Conservation (phyloP, 92 coral and sea anemone genomes). For the Parazoanthus swiftii region DNA sequence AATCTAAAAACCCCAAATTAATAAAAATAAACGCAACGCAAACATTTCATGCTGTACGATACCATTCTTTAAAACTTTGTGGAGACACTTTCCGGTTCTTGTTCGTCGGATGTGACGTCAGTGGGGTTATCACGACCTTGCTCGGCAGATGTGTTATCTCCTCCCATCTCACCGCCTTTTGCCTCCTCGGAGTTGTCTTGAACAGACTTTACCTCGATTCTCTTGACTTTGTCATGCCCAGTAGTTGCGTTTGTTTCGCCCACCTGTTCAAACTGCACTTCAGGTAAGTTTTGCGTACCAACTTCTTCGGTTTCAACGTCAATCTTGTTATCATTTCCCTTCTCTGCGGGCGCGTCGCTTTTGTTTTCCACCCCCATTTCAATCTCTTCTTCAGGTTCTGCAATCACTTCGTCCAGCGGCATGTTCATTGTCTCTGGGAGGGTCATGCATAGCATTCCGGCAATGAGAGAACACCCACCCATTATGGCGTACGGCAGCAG, state of each 20-base stretch:
- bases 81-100: neutral
- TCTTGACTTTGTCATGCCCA: neutral
- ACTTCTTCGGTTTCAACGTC: neutral
- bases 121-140: neutral
- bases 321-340: neutral
- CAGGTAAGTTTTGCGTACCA: neutral
- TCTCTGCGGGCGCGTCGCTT: neutral
- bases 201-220: neutral
- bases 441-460: slow-evolving; percentile 32
- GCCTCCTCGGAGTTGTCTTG: neutral
- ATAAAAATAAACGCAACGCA: no score
- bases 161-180: neutral
- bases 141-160: neutral
- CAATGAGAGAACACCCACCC: slow-evolving; percentile 26
- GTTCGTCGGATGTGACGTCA: slow-evolving; percentile 17
- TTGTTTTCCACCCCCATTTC: slow-evolving; percentile 3
- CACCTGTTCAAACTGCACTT: neutral
- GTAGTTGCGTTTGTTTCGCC: neutral
- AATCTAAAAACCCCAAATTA: no score
- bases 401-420: slow-evolving; percentile 40
- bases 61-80: neutral
- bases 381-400: slow-evolving; percentile 19
- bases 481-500: slow-evolving; percentile 38
- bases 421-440: slow-evolving; percentile 41
- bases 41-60: no score